These are phyloP conservation scores for Pogonocherus hispidulus DNA, from an alignment of 2,888 invertebrate genomes.

Conservation along the genomic window DNA sequence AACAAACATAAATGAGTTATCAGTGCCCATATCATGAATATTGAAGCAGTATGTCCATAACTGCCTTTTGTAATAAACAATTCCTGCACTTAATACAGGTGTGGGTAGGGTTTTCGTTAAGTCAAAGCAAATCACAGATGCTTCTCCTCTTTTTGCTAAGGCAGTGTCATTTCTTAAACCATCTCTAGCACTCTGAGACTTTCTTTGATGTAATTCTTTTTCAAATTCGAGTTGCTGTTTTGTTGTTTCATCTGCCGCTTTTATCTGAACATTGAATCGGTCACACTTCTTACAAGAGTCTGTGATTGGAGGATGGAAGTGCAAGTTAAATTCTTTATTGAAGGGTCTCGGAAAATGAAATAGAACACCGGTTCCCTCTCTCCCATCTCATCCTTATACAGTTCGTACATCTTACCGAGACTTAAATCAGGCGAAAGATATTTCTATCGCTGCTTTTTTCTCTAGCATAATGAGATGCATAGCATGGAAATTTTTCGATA, in stretches of 20 bases:
- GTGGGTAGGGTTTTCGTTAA: constrained; percentile 56
- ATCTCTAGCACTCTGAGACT: constrained; percentile 44
- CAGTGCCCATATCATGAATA: constrained; percentile 49
- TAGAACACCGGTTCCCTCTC: constrained; percentile 34
- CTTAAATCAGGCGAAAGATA: constrained; percentile 48
- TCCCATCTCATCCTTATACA: constrained; percentile 39
- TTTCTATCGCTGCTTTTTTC: constrained; percentile 42
- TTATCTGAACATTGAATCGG: constrained; percentile 42
- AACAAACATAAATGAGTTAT: constrained; percentile 52
- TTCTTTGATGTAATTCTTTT: constrained; percentile 42
- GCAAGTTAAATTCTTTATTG: constrained; percentile 45
- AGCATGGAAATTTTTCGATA: constrained; percentile 19
- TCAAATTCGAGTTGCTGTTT: constrained; percentile 35
- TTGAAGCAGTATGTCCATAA: constrained; percentile 54
- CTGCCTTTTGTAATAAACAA: constrained; percentile 54
- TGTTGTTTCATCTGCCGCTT: constrained; percentile 34
- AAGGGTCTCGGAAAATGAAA: constrained; percentile 43
- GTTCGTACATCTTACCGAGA: constrained; percentile 44
- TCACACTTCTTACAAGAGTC: constrained; percentile 49
- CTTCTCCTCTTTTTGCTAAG: constrained; percentile 32
- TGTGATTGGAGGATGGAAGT: constrained; percentile 43
- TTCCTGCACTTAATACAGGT: constrained; percentile 51
- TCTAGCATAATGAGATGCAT: constrained; percentile 46
- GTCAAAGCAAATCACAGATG: constrained; percentile 50
- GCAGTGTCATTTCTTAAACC: constrained; percentile 40